These are phyloP conservation scores for Sceliomorpha sp. DNA, from an alignment of 2,888 invertebrate species.

Conservation along the genomic window DNA sequence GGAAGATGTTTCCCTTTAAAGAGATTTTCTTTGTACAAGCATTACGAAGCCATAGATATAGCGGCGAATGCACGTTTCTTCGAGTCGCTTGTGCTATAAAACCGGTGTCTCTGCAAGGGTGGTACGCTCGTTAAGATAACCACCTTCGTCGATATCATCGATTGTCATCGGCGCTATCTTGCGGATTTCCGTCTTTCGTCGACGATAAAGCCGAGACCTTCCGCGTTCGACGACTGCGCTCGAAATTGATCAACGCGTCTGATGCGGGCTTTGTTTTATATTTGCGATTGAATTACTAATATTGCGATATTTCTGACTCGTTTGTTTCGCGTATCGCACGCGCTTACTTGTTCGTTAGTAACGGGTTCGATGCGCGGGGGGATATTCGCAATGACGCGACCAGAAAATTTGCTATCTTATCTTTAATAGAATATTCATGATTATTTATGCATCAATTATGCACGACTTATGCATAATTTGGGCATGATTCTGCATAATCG, in stretches of 20 bases:
- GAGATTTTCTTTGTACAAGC: constrained; percentile 25
- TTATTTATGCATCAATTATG: too few species aligned
- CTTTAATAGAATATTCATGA: too few species aligned
- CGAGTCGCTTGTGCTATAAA: constrained; percentile 28
- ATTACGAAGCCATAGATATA: constrained; percentile 30
- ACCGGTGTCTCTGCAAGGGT: constrained; percentile 26
- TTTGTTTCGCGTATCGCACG: too few species aligned
- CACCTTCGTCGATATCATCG: constrained; percentile 43
- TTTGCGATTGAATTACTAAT: constrained; percentile 1
- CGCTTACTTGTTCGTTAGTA: too few species aligned
- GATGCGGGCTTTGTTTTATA: not conserved
- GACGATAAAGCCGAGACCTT: constrained; percentile 15
- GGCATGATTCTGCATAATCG: too few species aligned
- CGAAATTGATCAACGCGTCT: constrained; percentile 6
- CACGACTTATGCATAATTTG: too few species aligned
- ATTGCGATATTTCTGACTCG: too few species aligned
- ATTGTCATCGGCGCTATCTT: constrained; percentile 44
- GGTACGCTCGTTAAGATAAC: constrained; percentile 45
- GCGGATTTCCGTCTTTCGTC: constrained; percentile 35
- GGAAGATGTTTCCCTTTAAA: constrained; percentile 19
- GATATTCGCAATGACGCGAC: too few species aligned
- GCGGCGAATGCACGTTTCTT: constrained; percentile 11
- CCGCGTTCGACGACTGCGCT: constrained; percentile 29
- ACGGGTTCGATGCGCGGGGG: too few species aligned
- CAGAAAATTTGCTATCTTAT: too few species aligned